Conservation (phyloP, 2,888 invertebrate genomes). For the Tachystola acroxantha region DNA sequence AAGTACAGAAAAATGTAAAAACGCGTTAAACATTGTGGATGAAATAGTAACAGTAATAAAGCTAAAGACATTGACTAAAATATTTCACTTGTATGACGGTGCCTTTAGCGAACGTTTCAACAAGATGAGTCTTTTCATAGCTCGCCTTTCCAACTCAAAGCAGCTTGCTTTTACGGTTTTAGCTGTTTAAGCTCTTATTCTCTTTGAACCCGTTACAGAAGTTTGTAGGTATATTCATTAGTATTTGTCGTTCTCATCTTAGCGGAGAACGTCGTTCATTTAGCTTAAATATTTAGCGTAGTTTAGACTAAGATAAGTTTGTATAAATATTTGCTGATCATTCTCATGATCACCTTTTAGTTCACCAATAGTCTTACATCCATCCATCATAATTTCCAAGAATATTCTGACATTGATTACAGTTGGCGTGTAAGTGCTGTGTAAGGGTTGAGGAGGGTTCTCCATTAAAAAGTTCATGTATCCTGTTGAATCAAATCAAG, state of each 20-base stretch:
- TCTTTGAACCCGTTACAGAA: too few species aligned
- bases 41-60: too few species aligned
- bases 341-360: not conserved
- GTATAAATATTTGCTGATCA: too few species aligned
- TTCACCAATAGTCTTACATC: not conserved
- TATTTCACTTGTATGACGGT: not conserved
- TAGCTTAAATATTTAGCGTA: too few species aligned
- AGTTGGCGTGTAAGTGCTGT: slow-evolving; percentile 67
- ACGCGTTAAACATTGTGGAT: too few species aligned
- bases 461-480: slow-evolving; percentile 17
- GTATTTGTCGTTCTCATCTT: too few species aligned
- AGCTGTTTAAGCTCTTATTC: too few species aligned
- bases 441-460: slow-evolving; percentile 53
- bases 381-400: slow-evolving; percentile 5
- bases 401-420: slow-evolving; percentile 13
- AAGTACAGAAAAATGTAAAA: too few species aligned
- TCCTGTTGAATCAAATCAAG: slow-evolving; percentile 50
- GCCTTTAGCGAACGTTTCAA: not conserved
- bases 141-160: not conserved
- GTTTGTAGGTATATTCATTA: too few species aligned
- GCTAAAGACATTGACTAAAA: not conserved
- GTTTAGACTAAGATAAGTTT: too few species aligned
- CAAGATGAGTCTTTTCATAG: not conserved
- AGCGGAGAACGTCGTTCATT: too few species aligned
- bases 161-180: not conserved